A percentile compares a stretch with the other conserved stretches of the same genome.
phyloP scores from a whole-genome alignment of 2,113 vertebrate species.

The Tretioscincus oriximinensis region DNA sequence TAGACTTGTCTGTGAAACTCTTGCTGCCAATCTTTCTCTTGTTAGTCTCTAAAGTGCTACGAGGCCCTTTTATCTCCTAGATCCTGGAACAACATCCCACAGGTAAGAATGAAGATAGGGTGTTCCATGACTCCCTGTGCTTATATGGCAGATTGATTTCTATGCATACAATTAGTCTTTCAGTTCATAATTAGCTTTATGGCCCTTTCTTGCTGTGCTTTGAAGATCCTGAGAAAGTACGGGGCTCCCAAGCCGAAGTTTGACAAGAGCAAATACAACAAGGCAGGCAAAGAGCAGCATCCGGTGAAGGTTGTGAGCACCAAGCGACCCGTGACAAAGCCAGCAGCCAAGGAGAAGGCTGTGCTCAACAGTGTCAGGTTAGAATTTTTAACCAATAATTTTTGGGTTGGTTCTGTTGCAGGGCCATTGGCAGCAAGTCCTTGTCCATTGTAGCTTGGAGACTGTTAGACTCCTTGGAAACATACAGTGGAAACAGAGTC shows the following conservation, averaged over 20 bases:
- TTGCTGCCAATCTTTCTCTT: too few species aligned
- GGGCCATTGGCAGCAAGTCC: not conserved
- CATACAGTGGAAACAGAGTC: not conserved
- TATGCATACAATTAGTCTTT: too few species aligned
- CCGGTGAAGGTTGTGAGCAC: slow-evolving; percentile 95
- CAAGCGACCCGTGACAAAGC: slow-evolving; percentile 91
- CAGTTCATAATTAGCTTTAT: too few species aligned
- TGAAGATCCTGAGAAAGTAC: slow-evolving; percentile 92
- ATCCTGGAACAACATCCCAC: too few species aligned
- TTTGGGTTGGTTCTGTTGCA: not conserved
- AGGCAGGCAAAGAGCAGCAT: slow-evolving; percentile 93
- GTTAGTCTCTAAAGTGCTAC: too few species aligned
- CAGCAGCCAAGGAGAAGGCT: slow-evolving; percentile 90
- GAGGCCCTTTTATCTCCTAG: too few species aligned
- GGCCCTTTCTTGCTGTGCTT: not conserved
- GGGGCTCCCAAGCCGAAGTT: slow-evolving; percentile 87
- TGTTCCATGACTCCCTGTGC: too few species aligned
- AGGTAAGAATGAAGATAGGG: too few species aligned
- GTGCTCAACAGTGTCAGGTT: slow-evolving; percentile 93
- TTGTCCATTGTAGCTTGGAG: not conserved
- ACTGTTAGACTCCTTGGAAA: not conserved
- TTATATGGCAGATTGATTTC: too few species aligned
- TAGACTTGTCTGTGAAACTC: too few species aligned
- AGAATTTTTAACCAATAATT: slow-evolving; percentile 6
- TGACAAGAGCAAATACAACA: slow-evolving; percentile 95